Evolutionary conservation across 2,888 invertebrate genomes (phyloP), one percentile per base, ranked within the genome.

Genomic region (Allygus modestus): DNA sequence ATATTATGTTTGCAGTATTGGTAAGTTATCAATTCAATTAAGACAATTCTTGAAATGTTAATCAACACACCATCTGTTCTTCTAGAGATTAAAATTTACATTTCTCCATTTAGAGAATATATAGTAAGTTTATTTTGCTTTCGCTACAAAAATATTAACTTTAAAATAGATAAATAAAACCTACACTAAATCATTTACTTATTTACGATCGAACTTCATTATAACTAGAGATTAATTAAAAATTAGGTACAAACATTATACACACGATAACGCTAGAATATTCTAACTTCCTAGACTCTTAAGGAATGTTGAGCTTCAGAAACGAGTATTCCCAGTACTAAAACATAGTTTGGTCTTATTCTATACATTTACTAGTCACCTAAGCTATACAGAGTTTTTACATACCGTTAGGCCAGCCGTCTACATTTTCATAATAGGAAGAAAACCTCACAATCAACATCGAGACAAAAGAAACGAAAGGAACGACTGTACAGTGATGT

Each of bases 401-500:
- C 65, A 65, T 31, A 65, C 65, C 65, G 28, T 31, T 65, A 65
- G 65, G 65, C 65, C 65, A 65, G 65, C 65, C 65, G 58, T 65
- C 65, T 65, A 65, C 65, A 17, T 31, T 65, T 54, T 31, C 11
- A 15, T 65, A 65, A 28, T 65, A 5, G 28, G 65, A 28, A 65
- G 28, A 7, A 65, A 65, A 65, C 17, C 65, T 65, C 12, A 65
- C 65, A 12, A 65, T 28, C 11, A 65, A 65, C 65, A 65, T 65
- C 65, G 28, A 65, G 28, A 54, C 54, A 9, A 43, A 73, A 37
- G 20, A 41, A 73, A 43, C 43, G 23, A 23, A 69, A 33, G 69
- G 31, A 69, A 69, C 33, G 23, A 71, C 37, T 71, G 71, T 71
- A 71, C 71, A 71, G 69, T 37, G 69, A 69, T 11, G 17, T 33